These are phyloP conservation scores for Origma solitaria DNA, from an alignment of 2,113 vertebrate genomes.

Conservation along the genomic window DNA sequence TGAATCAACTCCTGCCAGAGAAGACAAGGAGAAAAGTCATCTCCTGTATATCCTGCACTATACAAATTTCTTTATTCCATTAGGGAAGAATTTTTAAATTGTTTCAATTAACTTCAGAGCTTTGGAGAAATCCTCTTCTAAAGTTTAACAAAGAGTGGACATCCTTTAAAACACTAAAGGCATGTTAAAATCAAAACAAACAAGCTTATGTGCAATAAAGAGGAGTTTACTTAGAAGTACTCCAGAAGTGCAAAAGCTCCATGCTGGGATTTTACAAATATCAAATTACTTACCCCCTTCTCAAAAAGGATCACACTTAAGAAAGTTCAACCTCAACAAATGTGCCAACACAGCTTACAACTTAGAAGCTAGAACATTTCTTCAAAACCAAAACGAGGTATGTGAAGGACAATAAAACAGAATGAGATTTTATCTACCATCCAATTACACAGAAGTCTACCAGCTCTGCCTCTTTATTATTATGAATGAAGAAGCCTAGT, in stretches of 20 bases:
- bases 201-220: not conserved
- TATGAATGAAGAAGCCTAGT: not conserved
- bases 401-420: not conserved
- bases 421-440: not conserved
- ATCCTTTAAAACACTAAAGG: not conserved
- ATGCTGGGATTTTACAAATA: not conserved
- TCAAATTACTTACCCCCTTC: not conserved
- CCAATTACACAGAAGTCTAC: not conserved
- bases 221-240: not conserved
- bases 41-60: not conserved
- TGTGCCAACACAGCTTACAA: not conserved
- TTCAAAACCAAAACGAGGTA: not conserved
- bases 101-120: slow-evolving; percentile 16
- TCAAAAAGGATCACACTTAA: not conserved
- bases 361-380: not conserved
- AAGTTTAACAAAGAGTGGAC: not conserved
- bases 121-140: not conserved
- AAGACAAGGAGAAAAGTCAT: not conserved
- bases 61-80: not conserved
- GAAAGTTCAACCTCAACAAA: not conserved
- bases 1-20: not conserved
- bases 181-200: not conserved
- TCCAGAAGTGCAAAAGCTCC: not conserved
- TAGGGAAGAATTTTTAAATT: not conserved
- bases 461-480: not conserved